Evolutionary conservation across 2,888 invertebrate genomes (phyloP).

Genomic region (Onchidella celtica): DNA sequence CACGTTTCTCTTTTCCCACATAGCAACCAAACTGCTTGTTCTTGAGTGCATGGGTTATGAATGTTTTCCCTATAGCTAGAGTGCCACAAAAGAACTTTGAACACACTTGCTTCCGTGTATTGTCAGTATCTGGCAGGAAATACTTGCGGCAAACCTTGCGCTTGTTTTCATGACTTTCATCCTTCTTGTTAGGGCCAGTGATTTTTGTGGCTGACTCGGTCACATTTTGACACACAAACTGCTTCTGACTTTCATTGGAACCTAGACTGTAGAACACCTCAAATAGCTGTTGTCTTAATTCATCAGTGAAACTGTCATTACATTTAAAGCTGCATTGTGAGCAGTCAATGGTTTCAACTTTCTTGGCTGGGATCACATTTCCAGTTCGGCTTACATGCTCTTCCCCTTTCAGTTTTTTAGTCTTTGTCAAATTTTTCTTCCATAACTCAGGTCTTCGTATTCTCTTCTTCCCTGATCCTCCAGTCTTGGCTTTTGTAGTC

Average conservation of each 20-base stretch:
- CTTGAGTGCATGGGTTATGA: constrained; percentile 27
- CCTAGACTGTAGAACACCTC: constrained; percentile 34
- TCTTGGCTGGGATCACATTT: constrained; percentile 32
- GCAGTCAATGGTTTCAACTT: constrained; percentile 22
- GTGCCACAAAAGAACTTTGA: constrained; percentile 38
- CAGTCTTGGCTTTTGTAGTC: not conserved
- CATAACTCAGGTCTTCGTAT: constrained; percentile 24
- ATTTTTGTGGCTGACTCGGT: constrained; percentile 21
- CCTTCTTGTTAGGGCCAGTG: constrained; percentile 15
- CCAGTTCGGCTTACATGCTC: constrained; percentile 37
- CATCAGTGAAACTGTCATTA: constrained; percentile 20
- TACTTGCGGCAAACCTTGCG: constrained; percentile 38
- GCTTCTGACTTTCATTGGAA: constrained; percentile 41
- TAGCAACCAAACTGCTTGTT: constrained; percentile 43
- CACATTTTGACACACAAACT: constrained; percentile 44
- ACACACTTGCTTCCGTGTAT: constrained; percentile 41
- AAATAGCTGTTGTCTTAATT: constrained; percentile 20
- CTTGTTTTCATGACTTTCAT: constrained; percentile 17
- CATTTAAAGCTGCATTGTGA: constrained; percentile 35
- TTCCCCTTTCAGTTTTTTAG: constrained; percentile 35
- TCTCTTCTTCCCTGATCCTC: constrained; percentile 24
- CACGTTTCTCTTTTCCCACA: constrained; percentile 36
- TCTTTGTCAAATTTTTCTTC: constrained; percentile 39
- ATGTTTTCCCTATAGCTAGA: constrained; percentile 35
- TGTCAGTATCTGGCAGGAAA: constrained; percentile 38